Evolutionary conservation across 2,113 vertebrate species (phyloP), one percentile per base, ranked within the genome.

Genomic region (Furnarius figulus): DNA sequence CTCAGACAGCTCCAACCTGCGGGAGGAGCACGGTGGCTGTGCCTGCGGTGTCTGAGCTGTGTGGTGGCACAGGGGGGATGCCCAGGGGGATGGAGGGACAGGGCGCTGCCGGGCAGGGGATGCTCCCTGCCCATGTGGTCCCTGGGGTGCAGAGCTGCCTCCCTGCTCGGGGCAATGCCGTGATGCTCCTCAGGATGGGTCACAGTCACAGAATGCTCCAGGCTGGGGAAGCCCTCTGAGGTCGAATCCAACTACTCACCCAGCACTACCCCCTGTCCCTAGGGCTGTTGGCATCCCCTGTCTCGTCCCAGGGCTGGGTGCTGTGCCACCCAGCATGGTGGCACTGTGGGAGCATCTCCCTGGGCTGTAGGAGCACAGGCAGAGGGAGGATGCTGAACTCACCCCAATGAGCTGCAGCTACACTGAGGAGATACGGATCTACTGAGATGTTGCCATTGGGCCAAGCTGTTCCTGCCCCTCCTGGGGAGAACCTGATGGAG

Each of bases 301-400:
- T 31, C 30, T 21, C 2, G 0, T 6, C 23, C 39, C 2, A 1
- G 4, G 30, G 21, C 21, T 37, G 17, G n/a, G n/a, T n/a, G n/a
- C n/a, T n/a, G n/a, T n/a, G n/a, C n/a, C n/a, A n/a, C 9, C 33
- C 30, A 14, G n/a, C 0, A 1, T 1, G 14, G 33, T 9, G 33
- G 8, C 67, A 67, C 23, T 3, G 0, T 1, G 7, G 18, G 33
- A 39, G 31, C 63, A 6, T 6, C 7, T 21, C 35, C 47, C 59
- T 16, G 61, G 19, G 63, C 53, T 30, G 5, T 9, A 3, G 8
- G 40, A 56, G 50, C 17, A 1, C 16, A 5, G 17, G 1, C 83
- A 28, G 37, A 9, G 24, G 20, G 24, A 24, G 42, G 58, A 5
- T 12, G 9, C 1, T 21, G n/a, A 22, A 5, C 10, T 1, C 8